Conservation (phyloP, 2,113 vertebrate species). For the Pycnonotus jocosus region DNA sequence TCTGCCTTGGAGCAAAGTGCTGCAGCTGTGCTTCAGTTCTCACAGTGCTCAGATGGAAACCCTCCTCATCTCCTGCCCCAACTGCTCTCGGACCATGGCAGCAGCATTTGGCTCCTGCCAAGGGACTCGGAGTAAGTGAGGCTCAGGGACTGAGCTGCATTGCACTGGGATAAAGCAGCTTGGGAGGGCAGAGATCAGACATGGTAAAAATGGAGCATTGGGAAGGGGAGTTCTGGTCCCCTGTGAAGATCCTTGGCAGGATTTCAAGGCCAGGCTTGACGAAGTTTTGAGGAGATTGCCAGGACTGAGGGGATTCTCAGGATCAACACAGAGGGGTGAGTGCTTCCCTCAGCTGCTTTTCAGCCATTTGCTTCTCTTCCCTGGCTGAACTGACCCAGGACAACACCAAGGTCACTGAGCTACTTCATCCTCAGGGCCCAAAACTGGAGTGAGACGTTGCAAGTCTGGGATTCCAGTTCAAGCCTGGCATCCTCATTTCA, state of each 20-base stretch:
- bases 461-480: not conserved
- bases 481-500: not conserved
- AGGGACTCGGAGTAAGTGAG: fast-evolving
- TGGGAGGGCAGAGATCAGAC: not conserved
- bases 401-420: fast-evolving
- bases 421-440: not conserved
- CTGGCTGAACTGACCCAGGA: not conserved
- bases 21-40: not conserved
- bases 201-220: not conserved
- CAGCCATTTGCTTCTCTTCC: not conserved
- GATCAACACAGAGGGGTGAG: fast-evolving
- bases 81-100: fast-evolving
- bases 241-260: not conserved
- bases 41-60: fast-evolving
- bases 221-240: not conserved
- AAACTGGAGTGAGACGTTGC: fast-evolving
- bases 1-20: not conserved
- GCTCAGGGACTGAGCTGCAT: not conserved
- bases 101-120: fast-evolving
- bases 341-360: not conserved
- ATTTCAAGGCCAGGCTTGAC: not conserved
- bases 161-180: not conserved
- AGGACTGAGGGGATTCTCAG: not conserved
- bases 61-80: not conserved
- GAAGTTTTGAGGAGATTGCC: fast-evolving